Evolutionary conservation across 2,797 vertebrate species (phyloP).

Genomic region (Sciurus carolinensis): DNA sequence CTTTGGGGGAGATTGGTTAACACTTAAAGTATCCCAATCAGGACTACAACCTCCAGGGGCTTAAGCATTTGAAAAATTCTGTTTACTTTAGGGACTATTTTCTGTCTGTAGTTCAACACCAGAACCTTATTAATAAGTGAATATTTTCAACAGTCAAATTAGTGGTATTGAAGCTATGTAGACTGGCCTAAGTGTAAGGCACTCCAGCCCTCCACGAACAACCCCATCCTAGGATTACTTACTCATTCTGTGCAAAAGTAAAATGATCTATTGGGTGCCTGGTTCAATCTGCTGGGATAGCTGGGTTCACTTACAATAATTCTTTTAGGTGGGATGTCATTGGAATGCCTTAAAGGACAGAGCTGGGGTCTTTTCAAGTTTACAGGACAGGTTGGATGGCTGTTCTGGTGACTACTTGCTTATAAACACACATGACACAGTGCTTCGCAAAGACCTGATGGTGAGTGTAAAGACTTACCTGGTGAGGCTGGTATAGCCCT

Average conservation of each 20-base stretch:
- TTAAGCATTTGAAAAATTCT: conserved; percentile 15
- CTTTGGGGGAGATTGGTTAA: not conserved
- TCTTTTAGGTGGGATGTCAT: not conserved
- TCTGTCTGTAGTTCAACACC: not conserved
- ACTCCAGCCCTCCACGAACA: not conserved
- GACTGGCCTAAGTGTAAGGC: not conserved
- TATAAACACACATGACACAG: not conserved
- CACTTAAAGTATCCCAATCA: not conserved
- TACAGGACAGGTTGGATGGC: not conserved
- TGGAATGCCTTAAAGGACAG: not conserved
- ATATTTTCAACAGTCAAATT: conserved; percentile 5
- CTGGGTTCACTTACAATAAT: not conserved
- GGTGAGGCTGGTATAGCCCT: not conserved
- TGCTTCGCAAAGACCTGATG: not conserved
- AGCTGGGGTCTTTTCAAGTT: not conserved
- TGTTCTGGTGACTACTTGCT: not conserved
- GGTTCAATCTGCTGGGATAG: not conserved
- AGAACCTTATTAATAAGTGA: not conserved
- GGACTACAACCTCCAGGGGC: not conserved
- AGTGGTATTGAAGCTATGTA: not conserved
- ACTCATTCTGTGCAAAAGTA: conserved; percentile 5
- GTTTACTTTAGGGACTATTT: not conserved
- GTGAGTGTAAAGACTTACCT: not conserved
- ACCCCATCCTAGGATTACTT: not conserved
- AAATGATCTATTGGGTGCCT: not conserved